phyloP scores from a whole-genome alignment of 37 sponge, comb jelly and placozoan genomes.

The Mnemiopsis leidyi region DNA sequence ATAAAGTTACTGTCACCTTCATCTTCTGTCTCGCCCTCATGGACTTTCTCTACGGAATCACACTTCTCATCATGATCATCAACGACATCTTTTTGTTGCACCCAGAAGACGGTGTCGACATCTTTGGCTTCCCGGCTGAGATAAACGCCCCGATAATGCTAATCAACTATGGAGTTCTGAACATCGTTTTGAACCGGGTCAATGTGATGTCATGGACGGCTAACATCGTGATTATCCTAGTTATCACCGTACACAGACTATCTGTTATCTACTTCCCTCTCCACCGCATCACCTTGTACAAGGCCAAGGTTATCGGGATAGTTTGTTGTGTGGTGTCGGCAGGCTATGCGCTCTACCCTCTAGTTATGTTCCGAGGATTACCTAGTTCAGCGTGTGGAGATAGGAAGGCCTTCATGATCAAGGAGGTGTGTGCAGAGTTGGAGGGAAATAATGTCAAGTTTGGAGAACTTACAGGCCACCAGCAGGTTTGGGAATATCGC shows the following conservation, averaged over 20 bases:
- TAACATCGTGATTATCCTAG: slow-evolving; percentile 7
- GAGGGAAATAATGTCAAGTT: neutral
- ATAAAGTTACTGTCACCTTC: slow-evolving; percentile 11
- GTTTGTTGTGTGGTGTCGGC: neutral
- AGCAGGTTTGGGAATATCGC: too few relatives aligned
- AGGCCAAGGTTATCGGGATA: neutral
- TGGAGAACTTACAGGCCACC: neutral
- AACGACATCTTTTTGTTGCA: neutral
- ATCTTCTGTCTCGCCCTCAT: slow-evolving; percentile 9
- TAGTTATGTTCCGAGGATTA: neutral
- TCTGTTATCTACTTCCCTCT: neutral
- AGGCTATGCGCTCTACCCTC: neutral
- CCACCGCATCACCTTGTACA: neutral
- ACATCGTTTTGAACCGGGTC: neutral
- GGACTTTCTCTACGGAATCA: slow-evolving; percentile 30
- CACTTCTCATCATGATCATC: neutral
- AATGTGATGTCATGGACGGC: slow-evolving; percentile 34
- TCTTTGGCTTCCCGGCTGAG: neutral
- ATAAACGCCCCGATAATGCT: neutral
- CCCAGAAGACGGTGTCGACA: neutral
- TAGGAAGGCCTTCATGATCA: slow-evolving; percentile 34
- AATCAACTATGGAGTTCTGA: neutral
- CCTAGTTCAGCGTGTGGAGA: neutral
- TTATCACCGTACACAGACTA: neutral
- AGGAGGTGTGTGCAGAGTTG: neutral